Conservation (phyloP, 1,140 invertebrate genomes). For the Drosophila equinoxialis region DNA sequence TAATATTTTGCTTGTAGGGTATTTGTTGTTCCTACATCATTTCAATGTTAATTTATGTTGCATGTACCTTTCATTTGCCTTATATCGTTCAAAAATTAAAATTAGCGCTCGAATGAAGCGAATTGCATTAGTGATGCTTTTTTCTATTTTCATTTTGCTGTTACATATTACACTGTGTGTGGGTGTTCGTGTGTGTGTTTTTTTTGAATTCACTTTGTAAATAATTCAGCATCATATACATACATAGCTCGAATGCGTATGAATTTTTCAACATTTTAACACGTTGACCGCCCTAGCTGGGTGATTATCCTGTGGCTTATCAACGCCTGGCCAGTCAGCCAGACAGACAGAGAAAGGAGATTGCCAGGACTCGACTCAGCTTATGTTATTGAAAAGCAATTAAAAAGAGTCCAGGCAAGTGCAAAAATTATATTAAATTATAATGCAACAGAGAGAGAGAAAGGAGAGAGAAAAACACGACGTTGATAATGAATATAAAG, state of each 20-base stretch:
- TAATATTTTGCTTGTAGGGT: background rate
- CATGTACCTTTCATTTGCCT: too few relatives aligned
- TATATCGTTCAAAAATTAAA: constrained; percentile 65
- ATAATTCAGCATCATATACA: constrained; percentile 54
- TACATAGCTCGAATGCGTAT: constrained; percentile 19
- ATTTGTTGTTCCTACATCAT: background rate
- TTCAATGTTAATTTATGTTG: background rate
- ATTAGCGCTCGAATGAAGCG: constrained; percentile 53
- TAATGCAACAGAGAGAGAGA: constrained; percentile 49
- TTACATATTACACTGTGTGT: background rate
- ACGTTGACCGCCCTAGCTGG: constrained; percentile 47
- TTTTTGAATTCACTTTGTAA: constrained; percentile 69
- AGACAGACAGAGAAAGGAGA: background rate
- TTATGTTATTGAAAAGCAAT: constrained; percentile 80
- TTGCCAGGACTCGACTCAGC: constrained; percentile 6
- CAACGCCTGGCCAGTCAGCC: constrained; percentile 38
- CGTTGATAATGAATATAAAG: constrained; percentile 15
- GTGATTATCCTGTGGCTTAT: constrained; percentile 75
- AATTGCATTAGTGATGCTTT: constrained; percentile 62
- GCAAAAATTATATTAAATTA: constrained; percentile 77
- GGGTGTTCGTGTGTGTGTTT: background rate
- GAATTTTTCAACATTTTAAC: constrained; percentile 74
- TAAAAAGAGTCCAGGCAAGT: constrained; percentile 67
- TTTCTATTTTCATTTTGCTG: background rate
- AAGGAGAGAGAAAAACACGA: background rate